These are phyloP conservation scores for Drosophila ananassae DNA, from an alignment of 1,140 invertebrate genomes.

Conservation along the genomic window DNA sequence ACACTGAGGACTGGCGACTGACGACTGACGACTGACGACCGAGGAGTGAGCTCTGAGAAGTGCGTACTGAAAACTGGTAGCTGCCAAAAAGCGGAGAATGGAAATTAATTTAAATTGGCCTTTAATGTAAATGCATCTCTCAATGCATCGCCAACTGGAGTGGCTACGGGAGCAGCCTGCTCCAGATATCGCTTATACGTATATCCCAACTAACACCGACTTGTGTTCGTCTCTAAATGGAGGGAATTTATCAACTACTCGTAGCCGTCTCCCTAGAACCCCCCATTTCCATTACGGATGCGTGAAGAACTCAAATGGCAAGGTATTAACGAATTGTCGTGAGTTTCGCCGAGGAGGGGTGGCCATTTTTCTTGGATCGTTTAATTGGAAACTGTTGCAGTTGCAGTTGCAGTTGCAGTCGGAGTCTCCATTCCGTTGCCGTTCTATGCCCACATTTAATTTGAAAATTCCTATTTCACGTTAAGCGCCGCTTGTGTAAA, in stretches of 20 bases:
- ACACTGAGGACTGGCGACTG: conserved; percentile 25
- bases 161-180: conserved; percentile 39
- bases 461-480: conserved; percentile 67
- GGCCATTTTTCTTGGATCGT: conserved; percentile 68
- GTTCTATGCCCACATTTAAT: conserved; percentile 73
- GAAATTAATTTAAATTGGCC: conserved; percentile 83
- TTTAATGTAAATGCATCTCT: conserved; percentile 83
- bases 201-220: conserved; percentile 73
- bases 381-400: conserved; percentile 78
- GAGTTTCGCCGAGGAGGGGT: conserved; percentile 49
- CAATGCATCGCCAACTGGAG: conserved; percentile 65
- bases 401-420: conserved; percentile 16
- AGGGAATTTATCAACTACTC: conserved; percentile 69
- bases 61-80: conserved; percentile 61
- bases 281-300: conserved; percentile 55
- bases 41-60: conserved; percentile 6
- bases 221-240: conserved; percentile 73
- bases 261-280: conserved; percentile 13
- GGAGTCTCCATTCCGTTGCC: conserved; percentile 1
- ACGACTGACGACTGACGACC: conserved; percentile 7
- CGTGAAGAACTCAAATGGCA: conserved; percentile 80
- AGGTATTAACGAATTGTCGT: conserved; percentile 81
- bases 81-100: conserved; percentile 58
- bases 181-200: conserved; percentile 65
- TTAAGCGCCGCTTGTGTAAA: conserved; percentile 52